Evolutionary conservation across 2,113 vertebrate genomes (phyloP), one percentile per base, ranked within the genome.

Genomic region (Erpornis zantholeuca): DNA sequence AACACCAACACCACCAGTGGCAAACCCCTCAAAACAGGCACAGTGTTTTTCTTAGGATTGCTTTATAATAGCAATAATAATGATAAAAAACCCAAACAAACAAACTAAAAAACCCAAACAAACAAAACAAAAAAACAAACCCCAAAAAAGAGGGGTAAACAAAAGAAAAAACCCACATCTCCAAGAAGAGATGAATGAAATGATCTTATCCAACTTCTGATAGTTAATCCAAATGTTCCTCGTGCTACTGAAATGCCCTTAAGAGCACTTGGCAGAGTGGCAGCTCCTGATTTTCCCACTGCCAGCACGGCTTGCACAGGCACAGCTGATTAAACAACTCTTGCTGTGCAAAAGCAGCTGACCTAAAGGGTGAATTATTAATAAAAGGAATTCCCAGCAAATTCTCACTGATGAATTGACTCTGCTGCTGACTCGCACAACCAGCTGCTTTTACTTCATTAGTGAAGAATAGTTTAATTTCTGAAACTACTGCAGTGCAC

Each of bases 121-220:
- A 23, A 31, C 4, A 3, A 13, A 11, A 42, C 13, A 27, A 15
- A 12, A 38, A 52, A 40, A 12, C 49, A 42, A 42, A 42, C 40
- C 11, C 13, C 31, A n/a, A 15, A 21, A 24, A 19, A 38, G 7
- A 8, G 7, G 33, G 9, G 5, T 4, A 23, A 11, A 16, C 12
- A 23, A 11, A 14, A 1, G 1, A 19, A 52, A 53, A 36, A 2
- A 0, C 5, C 8, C 12, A 21, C 10, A 20, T 15, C 10, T 45
- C 22, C 23, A 52, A 52, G 18, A 78, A 61, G 11, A 52, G n/a
- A 31, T 11, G 60, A 35, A 50, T 59, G 21, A 66, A 61, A 36
- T 29, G 1, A 57, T 31, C 19, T 57, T 10, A 31, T 21, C 17
- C 35, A 71, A 0, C 7, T 27, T 15, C 28, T 36, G 14, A 2